A percentile compares a stretch with the other conserved stretches of the same genome.
phyloP scores from a whole-genome alignment of 2,797 vertebrate species.

The Phrynocephalus guinanensis region DNA sequence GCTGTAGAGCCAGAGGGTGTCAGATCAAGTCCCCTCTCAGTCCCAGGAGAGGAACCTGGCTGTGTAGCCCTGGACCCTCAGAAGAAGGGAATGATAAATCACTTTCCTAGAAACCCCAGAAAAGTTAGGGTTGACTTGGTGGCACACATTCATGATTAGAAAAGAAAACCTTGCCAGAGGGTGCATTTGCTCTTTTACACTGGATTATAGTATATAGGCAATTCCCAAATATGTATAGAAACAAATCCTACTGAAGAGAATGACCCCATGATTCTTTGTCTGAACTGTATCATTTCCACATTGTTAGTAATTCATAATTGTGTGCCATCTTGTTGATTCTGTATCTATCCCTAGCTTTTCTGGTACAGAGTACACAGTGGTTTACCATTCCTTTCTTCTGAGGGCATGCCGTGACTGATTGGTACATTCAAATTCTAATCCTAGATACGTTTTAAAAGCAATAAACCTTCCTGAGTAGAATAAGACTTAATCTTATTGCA shows the following conservation, averaged over 20 bases:
- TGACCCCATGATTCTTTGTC: not conserved
- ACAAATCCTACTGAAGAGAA: not conserved
- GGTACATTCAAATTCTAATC: not conserved
- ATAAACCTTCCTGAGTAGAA: not conserved
- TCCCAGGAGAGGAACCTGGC: too few relatives aligned
- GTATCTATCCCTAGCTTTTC: too few relatives aligned
- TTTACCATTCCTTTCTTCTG: too few relatives aligned
- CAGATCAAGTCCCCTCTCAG: too few relatives aligned
- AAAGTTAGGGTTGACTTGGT: too few relatives aligned
- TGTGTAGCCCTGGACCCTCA: too few relatives aligned
- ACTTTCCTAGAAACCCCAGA: too few relatives aligned
- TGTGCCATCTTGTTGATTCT: too few relatives aligned
- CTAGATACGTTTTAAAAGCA: not conserved
- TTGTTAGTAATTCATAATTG: too few relatives aligned
- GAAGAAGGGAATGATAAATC: too few relatives aligned
- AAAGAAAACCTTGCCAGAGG: not conserved
- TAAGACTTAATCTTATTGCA: not conserved
- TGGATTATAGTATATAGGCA: not conserved
- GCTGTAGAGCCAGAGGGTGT: too few relatives aligned
- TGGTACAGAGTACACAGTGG: too few relatives aligned
- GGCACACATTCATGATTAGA: not conserved
- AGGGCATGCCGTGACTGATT: not conserved
- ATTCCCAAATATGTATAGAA: not conserved
- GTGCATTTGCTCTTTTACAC: not conserved
- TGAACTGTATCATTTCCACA: not conserved